phyloP scores from a whole-genome alignment of 2,797 vertebrate genomes.

The Phataginus tricuspis region DNA sequence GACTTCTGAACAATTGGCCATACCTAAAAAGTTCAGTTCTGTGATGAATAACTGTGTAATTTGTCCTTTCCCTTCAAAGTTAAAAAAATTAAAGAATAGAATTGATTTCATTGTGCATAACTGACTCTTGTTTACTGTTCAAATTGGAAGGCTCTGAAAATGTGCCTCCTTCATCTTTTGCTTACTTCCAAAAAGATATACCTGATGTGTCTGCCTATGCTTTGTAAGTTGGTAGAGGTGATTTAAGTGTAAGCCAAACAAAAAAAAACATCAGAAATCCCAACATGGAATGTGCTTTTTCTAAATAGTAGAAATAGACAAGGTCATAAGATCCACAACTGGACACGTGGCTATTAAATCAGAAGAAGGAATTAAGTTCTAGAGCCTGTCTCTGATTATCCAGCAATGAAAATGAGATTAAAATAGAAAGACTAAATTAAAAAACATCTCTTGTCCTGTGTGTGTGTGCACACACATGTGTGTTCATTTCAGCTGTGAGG shows the following conservation, averaged over 20 bases:
- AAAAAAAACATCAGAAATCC: background rate
- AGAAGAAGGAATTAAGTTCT: background rate
- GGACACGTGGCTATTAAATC: background rate
- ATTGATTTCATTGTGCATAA: background rate
- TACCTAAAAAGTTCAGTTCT: background rate
- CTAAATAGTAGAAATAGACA: background rate
- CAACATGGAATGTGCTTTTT: background rate
- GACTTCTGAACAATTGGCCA: constrained; percentile 15
- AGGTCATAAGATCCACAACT: background rate
- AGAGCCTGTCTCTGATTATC: background rate
- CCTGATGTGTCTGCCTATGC: background rate
- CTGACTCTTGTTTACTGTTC: background rate
- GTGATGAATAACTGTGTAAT: background rate
- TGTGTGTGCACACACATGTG: background rate
- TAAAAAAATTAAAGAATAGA: background rate
- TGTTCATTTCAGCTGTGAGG: background rate
- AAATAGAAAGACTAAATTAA: background rate
- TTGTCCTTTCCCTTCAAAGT: background rate
- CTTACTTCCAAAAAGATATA: background rate
- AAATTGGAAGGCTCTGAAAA: constrained; percentile 13
- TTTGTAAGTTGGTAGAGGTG: background rate
- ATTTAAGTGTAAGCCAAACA: background rate
- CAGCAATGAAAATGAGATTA: background rate
- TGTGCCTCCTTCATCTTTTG: background rate
- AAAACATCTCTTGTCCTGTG: background rate